Base-by-base conservation (phyloP, 2,113 vertebrate genomes). In the Cacatua alba region DNA sequence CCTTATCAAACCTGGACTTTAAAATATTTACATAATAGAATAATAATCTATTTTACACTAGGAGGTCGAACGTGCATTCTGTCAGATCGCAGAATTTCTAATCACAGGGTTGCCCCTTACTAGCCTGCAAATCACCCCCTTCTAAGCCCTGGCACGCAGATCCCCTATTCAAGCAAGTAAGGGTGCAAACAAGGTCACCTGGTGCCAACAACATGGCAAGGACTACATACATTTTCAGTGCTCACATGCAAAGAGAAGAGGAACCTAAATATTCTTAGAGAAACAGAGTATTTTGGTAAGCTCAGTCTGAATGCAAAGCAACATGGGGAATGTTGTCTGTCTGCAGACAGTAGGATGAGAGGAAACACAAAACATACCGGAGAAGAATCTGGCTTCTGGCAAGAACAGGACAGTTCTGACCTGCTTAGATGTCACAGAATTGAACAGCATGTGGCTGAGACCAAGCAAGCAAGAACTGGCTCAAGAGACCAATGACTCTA, bases 171-270 rank as follows among this genome's bases (percentile, higher is more conserved):
- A 96, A 95, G 88, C 31, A 75, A 82, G 35, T 31, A 93, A 90
- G 77, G 29, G 94, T 94, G 90, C 95, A 96, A 96, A 95, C 90
- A 84, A 96, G 96, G 96, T 94, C 93, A 96, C 68, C 78, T 57
- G 26, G 76, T 90, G 82, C 85, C 82, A 94, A 55, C 43, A 83
- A 80, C 71, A 76, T 59, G 82, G 85, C 82, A 78, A 83, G 60
- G 85, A 75, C 64, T 70, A 85, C 39, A 20, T 86, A 46, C 65
- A 71, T 88, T 95, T 93, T 83, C 13, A 5, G 48, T 8, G 5
- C 33, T 86, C 60, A 62, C 43, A 82, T 23, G 83, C 64, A 90
- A 92, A 81, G 43, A 63, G 49, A 90, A 63, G 53, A 88, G 41
- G 93, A 90, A 90, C 31, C 52, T 71, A 43, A 41, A 33, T 64